Evolutionary conservation across 2,888 invertebrate species (phyloP), one percentile per base, ranked within the genome.

Genomic region (Drosophila subsilvestris): DNA sequence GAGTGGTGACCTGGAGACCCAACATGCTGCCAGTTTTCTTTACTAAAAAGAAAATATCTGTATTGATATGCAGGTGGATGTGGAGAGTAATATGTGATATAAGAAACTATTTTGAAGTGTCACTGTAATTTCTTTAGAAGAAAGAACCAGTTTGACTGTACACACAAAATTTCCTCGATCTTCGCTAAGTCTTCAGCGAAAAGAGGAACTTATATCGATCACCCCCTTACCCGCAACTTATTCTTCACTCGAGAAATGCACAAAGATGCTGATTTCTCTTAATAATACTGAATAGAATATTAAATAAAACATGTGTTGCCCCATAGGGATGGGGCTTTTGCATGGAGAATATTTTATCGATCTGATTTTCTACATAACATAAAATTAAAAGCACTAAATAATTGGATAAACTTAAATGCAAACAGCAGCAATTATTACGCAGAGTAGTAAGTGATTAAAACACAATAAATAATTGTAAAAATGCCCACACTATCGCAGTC

Each of bases 151-250:
- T 6, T 25, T 5, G 25, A 5, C 25, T 3, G 25, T 25, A 22
- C 20, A 1, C 20, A 0, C 3, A 20, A 3, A 1, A 20, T 20
- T 2, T 20, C 20, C 22, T 22, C 22, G 3, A 4, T 22, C 22
- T 4, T 4, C 22, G 22, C 22, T 22, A 3, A n/a, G n/a, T n/a
- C n/a, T n/a, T n/a, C n/a, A n/a, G 48, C 68, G 48, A 49, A 48
- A 32, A 32, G 32, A 10, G 4, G 0, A 37, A n/a, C n/a, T n/a
- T 27, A 6, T 6, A 37, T 14, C 5, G 37, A 37, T 37, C 32
- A 3, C 9, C 0, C 27, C 27, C 27, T 25, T 9, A 27, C 4
- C 10, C 12, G 12, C 12, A 32, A 32, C 12, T 12, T 32, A 1
- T 32, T 32, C 32, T 32, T 12, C 37, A 6, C 7, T 14, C n/a